Base-by-base conservation (phyloP, 2,113 vertebrate genomes). In the Trematocara macrostoma region DNA sequence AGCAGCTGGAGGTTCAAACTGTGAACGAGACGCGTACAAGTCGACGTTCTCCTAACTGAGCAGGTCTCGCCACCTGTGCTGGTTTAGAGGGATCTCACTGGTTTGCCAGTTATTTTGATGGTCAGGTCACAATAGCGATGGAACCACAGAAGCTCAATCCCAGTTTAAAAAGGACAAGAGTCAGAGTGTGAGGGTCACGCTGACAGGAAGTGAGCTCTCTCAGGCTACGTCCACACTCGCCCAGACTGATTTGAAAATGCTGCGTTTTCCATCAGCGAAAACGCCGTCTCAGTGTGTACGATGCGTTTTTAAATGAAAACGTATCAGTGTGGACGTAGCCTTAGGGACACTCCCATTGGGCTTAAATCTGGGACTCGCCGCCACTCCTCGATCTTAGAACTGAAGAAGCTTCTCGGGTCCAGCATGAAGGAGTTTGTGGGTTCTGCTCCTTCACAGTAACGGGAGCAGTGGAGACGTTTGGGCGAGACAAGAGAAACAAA, bases 221-320 rank as follows among this genome's bases (percentile, higher is more conserved):
- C 55, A 5, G 55, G 23, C 55, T 56, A 0, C 23, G 2, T 55
- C 11, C 0, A 55, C 20, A 55, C 52, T 2, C 0, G 52, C 52
- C 20, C 10, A 11, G 20, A 55, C 5, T 12, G 52, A 0, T 55
- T 53, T 3, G 5, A 1, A 53, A 53, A 53, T 0, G 11, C 53
- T 0, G 53, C 2, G 4, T 56, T 56, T 14, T 55, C 52, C n/a
- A 0, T 20, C 52, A 23, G n/a, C 3, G 1, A 7, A 55, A 55
- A 23, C 5, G 2, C 3, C 3, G 11, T 2, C 52, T 55, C 52
- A 12, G 52, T 23, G 52, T 7, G 20, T 20, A 23, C 52, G 20
- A 55, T 55, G 53, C 0, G 1, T 14, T 56, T 57, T 3, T 57
- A 2, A 57, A 57, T 31, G 56, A 2, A 31, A 57, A 31, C 14